Percentiles rank a stretch among this genome's conserved stretches.
Evolutionary conservation across 2,888 invertebrate species (phyloP).

Genomic region (Lasioglossum leucozonium): DNA sequence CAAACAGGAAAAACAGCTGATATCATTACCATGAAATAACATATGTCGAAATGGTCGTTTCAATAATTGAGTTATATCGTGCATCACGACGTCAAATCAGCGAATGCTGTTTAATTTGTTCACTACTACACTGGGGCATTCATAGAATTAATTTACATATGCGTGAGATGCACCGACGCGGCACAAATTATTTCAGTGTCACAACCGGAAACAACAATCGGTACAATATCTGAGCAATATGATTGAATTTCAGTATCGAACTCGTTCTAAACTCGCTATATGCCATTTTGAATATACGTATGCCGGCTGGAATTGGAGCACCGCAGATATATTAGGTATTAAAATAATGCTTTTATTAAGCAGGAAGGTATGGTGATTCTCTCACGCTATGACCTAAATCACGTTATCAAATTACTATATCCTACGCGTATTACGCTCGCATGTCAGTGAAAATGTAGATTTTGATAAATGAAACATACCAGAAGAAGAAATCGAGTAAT

Average conservation of each 20-base stretch:
- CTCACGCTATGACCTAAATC: constrained; percentile 4
- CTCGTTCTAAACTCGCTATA: not conserved
- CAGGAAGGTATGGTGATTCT: not conserved
- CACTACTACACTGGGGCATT: constrained; percentile 32
- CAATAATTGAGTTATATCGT: constrained; percentile 10
- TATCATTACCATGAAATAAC: not conserved
- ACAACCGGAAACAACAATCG: constrained; percentile 48
- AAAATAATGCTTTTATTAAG: constrained; percentile 1
- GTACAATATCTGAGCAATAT: not conserved
- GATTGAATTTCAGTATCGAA: constrained; percentile 13
- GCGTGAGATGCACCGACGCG: constrained; percentile 46
- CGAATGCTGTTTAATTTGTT: constrained; percentile 59
- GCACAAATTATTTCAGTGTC: constrained; percentile 45
- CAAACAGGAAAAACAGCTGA: not conserved
- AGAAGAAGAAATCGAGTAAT: not conserved
- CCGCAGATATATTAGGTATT: not conserved
- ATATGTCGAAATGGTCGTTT: not conserved
- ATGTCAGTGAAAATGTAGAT: not conserved
- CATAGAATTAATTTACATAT: constrained; percentile 63
- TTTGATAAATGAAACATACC: not conserved
- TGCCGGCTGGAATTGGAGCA: not conserved
- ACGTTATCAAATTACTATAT: not conserved
- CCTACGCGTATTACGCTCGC: not conserved
- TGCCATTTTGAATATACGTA: not conserved
- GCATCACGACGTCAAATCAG: constrained; percentile 58